A percentile compares a stretch with the other conserved stretches of the same genome.
Evolutionary conservation across 2,888 invertebrate genomes (phyloP).

Genomic region (Macrosiphum euphorbiae): DNA sequence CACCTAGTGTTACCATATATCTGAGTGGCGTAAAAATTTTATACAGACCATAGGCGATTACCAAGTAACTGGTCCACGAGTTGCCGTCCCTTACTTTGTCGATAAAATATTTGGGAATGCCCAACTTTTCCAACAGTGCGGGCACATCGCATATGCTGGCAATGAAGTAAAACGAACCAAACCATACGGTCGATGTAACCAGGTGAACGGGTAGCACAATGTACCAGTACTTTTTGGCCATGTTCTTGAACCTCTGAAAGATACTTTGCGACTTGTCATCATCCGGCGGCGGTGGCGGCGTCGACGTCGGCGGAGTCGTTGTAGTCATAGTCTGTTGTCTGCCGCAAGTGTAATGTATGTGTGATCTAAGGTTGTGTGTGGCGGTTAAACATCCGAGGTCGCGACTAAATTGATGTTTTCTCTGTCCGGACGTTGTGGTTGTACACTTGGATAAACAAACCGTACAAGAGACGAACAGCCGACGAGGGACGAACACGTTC

Average conservation of each 20-base stretch:
- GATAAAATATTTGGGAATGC: constrained; percentile 84
- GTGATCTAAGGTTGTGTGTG: no score
- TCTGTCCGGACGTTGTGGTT: background rate
- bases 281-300: background rate
- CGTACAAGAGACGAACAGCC: background rate
- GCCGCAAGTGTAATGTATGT: background rate
- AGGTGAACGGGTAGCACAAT: constrained; percentile 94
- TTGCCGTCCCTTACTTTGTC: constrained; percentile 76
- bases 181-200: constrained; percentile 89
- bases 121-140: constrained; percentile 80
- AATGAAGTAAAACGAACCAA: constrained; percentile 87
- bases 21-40: constrained; percentile 92
- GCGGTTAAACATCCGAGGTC: background rate
- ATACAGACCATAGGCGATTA: constrained; percentile 91
- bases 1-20: constrained; percentile 92
- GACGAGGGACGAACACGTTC: background rate
- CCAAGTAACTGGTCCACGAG: constrained; percentile 89
- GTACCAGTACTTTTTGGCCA: constrained; percentile 98
- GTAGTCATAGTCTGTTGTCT: background rate
- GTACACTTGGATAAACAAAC: background rate
- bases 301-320: background rate
- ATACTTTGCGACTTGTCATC: constrained; percentile 74
- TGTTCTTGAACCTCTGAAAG: constrained; percentile 87
- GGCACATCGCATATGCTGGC: constrained; percentile 91
- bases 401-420: background rate